Evolutionary conservation across 1,140 invertebrate genomes (phyloP).

Genomic region (Solenopsis invicta): DNA sequence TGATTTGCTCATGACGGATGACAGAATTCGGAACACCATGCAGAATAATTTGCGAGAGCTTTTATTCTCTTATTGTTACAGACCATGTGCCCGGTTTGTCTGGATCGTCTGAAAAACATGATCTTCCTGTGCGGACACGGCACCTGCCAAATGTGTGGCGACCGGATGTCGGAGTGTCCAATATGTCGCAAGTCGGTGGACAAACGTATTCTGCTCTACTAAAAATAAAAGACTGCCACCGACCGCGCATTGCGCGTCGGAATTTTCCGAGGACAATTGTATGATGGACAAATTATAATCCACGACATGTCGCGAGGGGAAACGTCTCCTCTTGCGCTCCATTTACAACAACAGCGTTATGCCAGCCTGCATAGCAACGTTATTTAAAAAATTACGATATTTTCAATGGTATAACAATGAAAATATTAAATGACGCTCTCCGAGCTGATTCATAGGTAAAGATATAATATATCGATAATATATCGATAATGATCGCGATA

Average conservation of each 20-base stretch:
- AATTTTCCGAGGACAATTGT: not conserved
- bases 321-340: not conserved
- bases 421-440: not conserved
- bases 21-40: not conserved
- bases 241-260: not conserved
- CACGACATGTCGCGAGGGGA: slow-evolving; percentile 4
- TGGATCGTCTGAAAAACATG: slow-evolving; percentile 99
- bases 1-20: not conserved
- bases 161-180: slow-evolving; percentile 98
- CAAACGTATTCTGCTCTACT: slow-evolving; percentile 97
- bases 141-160: slow-evolving; percentile 99
- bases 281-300: slow-evolving; percentile 11
- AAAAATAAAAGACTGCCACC: slow-evolving; percentile 54
- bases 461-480: not conserved
- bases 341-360: not conserved
- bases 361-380: not conserved
- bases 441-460: slow-evolving; percentile 22
- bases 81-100: slow-evolving; percentile 99
- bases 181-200: slow-evolving; percentile 98
- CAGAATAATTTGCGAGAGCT: slow-evolving; percentile 1
- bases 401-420: not conserved
- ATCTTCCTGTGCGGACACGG: slow-evolving; percentile 99
- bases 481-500: not conserved
- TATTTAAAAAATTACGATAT: slow-evolving; percentile 1
- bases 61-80: slow-evolving; percentile 86